Evolutionary conservation across 1,140 invertebrate genomes (phyloP).

Genomic region (Neodiprion pinetum): DNA sequence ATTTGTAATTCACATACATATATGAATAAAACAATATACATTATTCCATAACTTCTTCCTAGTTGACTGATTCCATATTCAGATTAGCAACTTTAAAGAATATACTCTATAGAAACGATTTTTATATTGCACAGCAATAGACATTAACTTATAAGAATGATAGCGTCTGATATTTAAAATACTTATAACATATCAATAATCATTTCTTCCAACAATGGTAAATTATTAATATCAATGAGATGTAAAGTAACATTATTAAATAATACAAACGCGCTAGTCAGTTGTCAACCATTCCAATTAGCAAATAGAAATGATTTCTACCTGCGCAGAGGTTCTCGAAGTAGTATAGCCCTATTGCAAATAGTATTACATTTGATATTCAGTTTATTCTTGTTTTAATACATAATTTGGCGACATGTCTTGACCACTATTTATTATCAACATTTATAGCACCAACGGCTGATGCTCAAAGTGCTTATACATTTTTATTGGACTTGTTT

Average conservation of each 20-base stretch:
- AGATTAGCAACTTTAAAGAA: background rate
- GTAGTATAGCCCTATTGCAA: background rate
- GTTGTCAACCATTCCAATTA: background rate
- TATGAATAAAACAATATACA: constrained; percentile 6
- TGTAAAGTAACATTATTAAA: background rate
- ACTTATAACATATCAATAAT: constrained; percentile 8
- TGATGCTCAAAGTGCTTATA: too few species aligned
- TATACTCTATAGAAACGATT: background rate
- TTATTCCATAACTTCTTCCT: background rate
- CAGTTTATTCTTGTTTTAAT: background rate
- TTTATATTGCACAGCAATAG: constrained; percentile 15
- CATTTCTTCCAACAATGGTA: constrained; percentile 3
- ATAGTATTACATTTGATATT: background rate
- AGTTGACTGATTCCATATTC: background rate
- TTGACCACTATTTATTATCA: background rate
- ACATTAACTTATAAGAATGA: background rate
- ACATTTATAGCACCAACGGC: too few species aligned
- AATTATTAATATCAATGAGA: background rate
- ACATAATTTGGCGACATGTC: background rate
- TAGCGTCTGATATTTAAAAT: constrained; percentile 3
- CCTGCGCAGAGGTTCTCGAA: background rate
- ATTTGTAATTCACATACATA: background rate
- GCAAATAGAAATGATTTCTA: background rate
- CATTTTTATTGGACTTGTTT: too few species aligned
- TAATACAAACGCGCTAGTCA: background rate